Evolutionary conservation across 2,888 invertebrate species (phyloP), one percentile per base, ranked within the genome.

Genomic region (Athetis lepigone): DNA sequence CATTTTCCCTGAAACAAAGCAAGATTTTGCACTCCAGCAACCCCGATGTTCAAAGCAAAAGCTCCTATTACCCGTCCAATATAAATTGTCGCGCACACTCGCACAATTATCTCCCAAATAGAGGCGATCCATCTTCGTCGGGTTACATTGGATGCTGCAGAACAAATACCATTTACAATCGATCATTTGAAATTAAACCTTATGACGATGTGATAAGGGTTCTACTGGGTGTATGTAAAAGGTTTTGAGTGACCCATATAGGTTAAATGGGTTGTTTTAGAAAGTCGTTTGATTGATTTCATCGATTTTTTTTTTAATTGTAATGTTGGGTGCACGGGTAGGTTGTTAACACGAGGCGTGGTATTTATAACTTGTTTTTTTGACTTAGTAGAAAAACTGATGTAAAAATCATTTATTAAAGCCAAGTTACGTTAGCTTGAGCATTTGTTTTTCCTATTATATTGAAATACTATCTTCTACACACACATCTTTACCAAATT

Each of bases 1-100:
- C n/a, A 13, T 46, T 74, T 55, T 33, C 42, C 57, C 49, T 6
- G 40, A 46, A 52, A 60, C 0, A 2, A 1, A 16, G 66, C 25
- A 55, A 19, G 0, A 11, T 39, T 70, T 64, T 49, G 8, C 8
- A 6, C 9, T 8, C 55, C 64, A 23, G 73, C 79, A 85, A 82
- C 82, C 78, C n/a, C 37, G 27, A 43, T 52, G 27, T 52, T 66
- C 65, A 54, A 42, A 69, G 73, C 75, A 79, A 78, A 78, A 77
- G 67, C 79, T 58, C 63, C 55, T 82, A 81, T 81, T 82, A 88
- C 58, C 83, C 88, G 67, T 76, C 86, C 82, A 69, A 80, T 77
- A 77, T 70, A 70, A 79, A 81, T 77, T 75, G 87, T 75, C 81
- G 58, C 69, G 57, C 56, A 27, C 64, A 71, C 72, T 79, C 77